phyloP scores from a whole-genome alignment of 2,113 vertebrate species.

The Neotragus pygmaeus region DNA sequence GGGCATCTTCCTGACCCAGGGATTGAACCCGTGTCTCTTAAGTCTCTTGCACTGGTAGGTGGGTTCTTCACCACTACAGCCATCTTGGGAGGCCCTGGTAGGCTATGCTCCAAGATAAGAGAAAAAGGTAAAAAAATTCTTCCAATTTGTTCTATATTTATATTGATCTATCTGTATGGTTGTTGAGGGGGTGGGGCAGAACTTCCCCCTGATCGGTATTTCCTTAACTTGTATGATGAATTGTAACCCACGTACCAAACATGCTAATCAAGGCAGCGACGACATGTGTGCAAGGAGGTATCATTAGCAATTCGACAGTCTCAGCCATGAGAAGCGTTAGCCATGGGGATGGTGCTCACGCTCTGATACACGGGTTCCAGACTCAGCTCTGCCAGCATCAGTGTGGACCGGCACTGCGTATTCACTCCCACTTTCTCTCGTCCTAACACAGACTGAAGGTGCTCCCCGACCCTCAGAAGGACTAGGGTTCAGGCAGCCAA shows the following conservation, averaged over 20 bases:
- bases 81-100: neutral
- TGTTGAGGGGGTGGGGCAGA: neutral
- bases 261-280: neutral
- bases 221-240: neutral
- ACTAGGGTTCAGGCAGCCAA: too few relatives aligned
- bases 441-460: neutral
- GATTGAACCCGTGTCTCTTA: neutral
- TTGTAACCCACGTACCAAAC: neutral
- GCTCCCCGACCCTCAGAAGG: neutral
- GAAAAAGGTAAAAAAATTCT: neutral
- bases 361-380: neutral
- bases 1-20: neutral
- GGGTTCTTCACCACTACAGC: neutral
- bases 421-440: neutral
- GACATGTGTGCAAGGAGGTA: neutral
- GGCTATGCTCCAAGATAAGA: neutral
- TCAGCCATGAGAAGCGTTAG: rapidly evolving
- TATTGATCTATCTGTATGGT: neutral
- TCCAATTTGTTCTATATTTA: neutral
- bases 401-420: rapidly evolving
- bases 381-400: neutral
- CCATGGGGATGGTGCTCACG: rapidly evolving
- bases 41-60: neutral
- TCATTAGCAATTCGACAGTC: neutral
- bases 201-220: neutral